Evolutionary conservation across 2,888 invertebrate genomes (phyloP).

Genomic region (Watsonalla cultraria): DNA sequence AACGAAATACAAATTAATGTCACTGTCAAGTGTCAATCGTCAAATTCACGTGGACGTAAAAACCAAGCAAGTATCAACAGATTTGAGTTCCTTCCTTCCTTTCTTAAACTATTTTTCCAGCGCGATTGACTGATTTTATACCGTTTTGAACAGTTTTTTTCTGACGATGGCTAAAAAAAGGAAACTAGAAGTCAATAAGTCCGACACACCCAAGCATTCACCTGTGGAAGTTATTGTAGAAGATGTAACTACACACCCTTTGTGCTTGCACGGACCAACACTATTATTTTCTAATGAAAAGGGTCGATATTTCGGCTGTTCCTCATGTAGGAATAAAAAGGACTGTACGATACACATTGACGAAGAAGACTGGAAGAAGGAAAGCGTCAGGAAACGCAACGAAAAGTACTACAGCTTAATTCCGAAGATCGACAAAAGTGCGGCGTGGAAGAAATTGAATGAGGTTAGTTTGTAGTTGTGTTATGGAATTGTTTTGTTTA

Average conservation of each 20-base stretch:
- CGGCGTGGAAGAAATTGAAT: slow-evolving; percentile 71
- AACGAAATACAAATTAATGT: too few relatives aligned
- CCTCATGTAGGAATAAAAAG: slow-evolving; percentile 89
- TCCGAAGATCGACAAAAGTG: slow-evolving; percentile 72
- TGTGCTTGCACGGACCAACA: slow-evolving; percentile 88
- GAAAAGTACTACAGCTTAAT: slow-evolving; percentile 65
- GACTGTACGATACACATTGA: slow-evolving; percentile 85
- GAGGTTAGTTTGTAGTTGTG: slow-evolving; percentile 51
- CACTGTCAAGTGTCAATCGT: too few relatives aligned
- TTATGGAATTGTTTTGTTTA: background rate
- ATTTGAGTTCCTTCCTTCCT: too few relatives aligned
- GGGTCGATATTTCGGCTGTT: slow-evolving; percentile 87
- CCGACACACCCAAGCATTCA: slow-evolving; percentile 27
- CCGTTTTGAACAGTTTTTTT: background rate
- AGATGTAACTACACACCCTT: slow-evolving; percentile 81
- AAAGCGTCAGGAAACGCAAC: slow-evolving; percentile 63
- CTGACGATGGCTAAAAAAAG: slow-evolving; percentile 57
- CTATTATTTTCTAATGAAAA: slow-evolving; percentile 81
- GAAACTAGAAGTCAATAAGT: slow-evolving; percentile 36
- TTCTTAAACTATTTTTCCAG: too few relatives aligned
- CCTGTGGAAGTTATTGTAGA: slow-evolving; percentile 75
- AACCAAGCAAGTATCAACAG: too few relatives aligned
- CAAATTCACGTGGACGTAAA: too few relatives aligned
- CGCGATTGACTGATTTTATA: background rate
- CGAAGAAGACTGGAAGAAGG: slow-evolving; percentile 74